Evolutionary conservation across 2,888 invertebrate species (phyloP), one percentile per base, ranked within the genome.

Genomic region (Rhagonycha fulva): DNA sequence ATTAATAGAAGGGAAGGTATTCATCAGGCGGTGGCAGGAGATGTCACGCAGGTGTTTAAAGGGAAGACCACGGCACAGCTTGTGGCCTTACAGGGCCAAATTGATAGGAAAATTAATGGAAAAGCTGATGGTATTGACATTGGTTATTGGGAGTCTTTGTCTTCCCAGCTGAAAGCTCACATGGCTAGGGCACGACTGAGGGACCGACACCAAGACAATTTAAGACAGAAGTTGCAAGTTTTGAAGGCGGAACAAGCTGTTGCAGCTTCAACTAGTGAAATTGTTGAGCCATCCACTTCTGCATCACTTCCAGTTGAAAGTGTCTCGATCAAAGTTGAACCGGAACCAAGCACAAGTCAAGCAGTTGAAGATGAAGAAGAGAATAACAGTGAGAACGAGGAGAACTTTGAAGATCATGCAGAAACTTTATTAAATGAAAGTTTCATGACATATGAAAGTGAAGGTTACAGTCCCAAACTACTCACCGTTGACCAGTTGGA

Each of bases 111-210:
- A 89, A 94, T 98, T 77, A 91, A 91, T 82, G 94, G 94, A 0
- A 93, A 94, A 79, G 93, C 92, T 66, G 97, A 96, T 88, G 98
- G 97, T 14, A 94, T 98, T 67, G 99, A 99, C 89, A 94, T 98
- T 79, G 96, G 97, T 67, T 99, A 98, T 88, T 99, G 99, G 99
- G 99, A 99, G 89, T 96, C 96, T 68, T 89, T 99, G 80, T 90
- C 98, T 47, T 96, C 96, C n/a, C 97, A 98, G 87, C 90, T 99
- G 10, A 97, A 97, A 89, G 98, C 98, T 7, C 97, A 98, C 87
- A 96, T 96, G 94, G 96, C 98, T 0, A 91, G 97, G 83, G 97
- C 98, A 0, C 91, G 98, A 32, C 90, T 99, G 11, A 90, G 96
- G 72, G 98, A 99, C 88, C 91, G 96, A 0, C 99, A 99, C 89